Percentiles rank a stretch among this genome's conserved stretches.
These are phyloP conservation scores for Sparus aurata DNA, from an alignment of 2,797 vertebrate genomes.

Conservation along the genomic window DNA sequence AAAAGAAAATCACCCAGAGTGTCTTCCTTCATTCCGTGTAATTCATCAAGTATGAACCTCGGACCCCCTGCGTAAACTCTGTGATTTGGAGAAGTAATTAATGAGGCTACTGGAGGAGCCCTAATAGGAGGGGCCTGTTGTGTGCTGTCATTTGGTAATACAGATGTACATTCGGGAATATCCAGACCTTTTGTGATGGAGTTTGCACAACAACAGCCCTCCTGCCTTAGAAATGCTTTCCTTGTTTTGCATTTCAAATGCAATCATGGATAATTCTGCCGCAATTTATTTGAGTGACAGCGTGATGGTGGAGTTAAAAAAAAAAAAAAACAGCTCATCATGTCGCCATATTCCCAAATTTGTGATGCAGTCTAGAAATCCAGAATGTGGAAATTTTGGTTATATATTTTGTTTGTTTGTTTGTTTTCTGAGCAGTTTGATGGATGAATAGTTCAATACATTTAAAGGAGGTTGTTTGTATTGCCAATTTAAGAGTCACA, in stretches of 20 bases:
- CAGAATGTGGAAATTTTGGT: constrained; percentile 14
- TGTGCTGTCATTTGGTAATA: constrained; percentile 40
- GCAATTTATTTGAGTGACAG: constrained; percentile 83
- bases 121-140: constrained; percentile 68
- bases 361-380: constrained; percentile 44
- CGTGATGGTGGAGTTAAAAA: constrained; percentile 51
- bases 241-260: constrained; percentile 87
- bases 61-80: constrained; percentile 53
- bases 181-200: constrained; percentile 65
- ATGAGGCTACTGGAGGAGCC: constrained; percentile 71
- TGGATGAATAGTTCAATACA: neutral
- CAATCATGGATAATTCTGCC: constrained; percentile 82
- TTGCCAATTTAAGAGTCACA: neutral
- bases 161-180: constrained; percentile 71
- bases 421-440: neutral
- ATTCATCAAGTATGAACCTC: constrained; percentile 61
- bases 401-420: neutral
- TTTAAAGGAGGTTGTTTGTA: constrained; percentile 4
- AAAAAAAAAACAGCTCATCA: constrained; percentile 69
- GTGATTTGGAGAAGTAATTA: constrained; percentile 76
- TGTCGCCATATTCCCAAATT: constrained; percentile 52
- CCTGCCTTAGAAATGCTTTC: constrained; percentile 62
- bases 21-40: constrained; percentile 47
- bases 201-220: constrained; percentile 54
- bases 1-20: constrained; percentile 33